Conservation (phyloP, 1,140 invertebrate species). For the Bombus fervidus region DNA sequence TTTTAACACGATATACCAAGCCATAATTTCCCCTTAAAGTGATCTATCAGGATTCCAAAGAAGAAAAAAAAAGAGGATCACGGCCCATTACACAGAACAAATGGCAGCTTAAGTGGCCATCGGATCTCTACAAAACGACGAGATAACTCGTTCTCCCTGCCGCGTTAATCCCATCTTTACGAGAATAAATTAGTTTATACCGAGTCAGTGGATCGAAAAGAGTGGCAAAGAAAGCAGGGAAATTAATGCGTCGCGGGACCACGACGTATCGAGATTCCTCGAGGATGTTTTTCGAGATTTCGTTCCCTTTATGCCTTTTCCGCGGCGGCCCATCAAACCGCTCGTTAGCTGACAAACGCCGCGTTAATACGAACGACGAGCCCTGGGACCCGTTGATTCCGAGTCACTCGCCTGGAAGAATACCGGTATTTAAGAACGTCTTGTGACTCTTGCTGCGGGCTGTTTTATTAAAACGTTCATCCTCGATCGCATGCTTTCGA, state of each 20-base stretch:
- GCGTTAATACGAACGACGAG: constrained; percentile 46
- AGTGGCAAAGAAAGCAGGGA: background rate
- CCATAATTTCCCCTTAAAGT: background rate
- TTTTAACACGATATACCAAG: background rate
- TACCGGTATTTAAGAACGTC: constrained; percentile 35
- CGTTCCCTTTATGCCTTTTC: constrained; percentile 17
- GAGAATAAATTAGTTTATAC: constrained; percentile 73
- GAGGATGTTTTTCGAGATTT: constrained; percentile 34
- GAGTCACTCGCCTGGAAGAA: constrained; percentile 36
- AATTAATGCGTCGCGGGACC: constrained; percentile 15
- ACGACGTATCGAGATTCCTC: constrained; percentile 16
- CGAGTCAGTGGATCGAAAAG: background rate
- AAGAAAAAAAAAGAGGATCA: background rate
- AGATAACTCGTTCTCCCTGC: constrained; percentile 15
- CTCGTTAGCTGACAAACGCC: constrained; percentile 47
- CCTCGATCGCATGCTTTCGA: background rate
- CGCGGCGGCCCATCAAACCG: constrained; percentile 38
- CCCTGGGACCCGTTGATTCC: constrained; percentile 8
- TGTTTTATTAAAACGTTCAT: constrained; percentile 41
- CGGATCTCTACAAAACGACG: constrained; percentile 9
- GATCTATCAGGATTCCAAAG: background rate
- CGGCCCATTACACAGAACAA: background rate
- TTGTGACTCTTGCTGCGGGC: constrained; percentile 4
- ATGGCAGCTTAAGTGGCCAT: constrained; percentile 9
- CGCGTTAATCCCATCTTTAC: constrained; percentile 71